A percentile compares a stretch with the other conserved stretches of the same genome.
Conservation (phyloP, 2,888 invertebrate genomes). For the Troides aeacus region DNA sequence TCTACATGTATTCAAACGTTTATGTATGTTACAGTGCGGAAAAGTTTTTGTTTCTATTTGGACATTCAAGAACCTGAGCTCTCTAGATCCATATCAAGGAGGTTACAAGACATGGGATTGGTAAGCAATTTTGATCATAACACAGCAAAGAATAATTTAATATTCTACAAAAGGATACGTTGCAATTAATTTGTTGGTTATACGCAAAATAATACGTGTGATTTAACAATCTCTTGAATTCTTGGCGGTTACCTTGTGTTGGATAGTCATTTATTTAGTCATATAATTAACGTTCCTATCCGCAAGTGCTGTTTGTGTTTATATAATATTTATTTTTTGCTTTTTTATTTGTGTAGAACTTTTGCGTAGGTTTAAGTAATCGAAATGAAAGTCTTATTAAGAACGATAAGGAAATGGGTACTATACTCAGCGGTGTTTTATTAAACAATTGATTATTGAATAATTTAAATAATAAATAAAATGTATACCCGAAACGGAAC, state of each 20-base stretch:
- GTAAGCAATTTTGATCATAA: slow-evolving; percentile 74
- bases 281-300: slow-evolving; percentile 53
- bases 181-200: slow-evolving; percentile 50
- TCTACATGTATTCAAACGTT: slow-evolving; percentile 39
- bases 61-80: slow-evolving; percentile 86
- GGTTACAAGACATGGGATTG: slow-evolving; percentile 86
- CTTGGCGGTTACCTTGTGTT: slow-evolving; percentile 20
- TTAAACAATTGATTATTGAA: too few species aligned
- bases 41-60: slow-evolving; percentile 86
- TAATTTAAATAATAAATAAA: neutral
- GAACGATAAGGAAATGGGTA: too few species aligned
- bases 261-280: slow-evolving; percentile 44
- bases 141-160: slow-evolving; percentile 48
- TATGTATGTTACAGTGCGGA: slow-evolving; percentile 68
- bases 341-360: too few species aligned
- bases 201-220: slow-evolving; percentile 40
- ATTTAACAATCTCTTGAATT: slow-evolving; percentile 35
- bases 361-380: too few species aligned
- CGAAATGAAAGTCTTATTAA: too few species aligned
- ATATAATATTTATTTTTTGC: neutral
- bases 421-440: too few species aligned
- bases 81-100: slow-evolving; percentile 82
- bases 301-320: neutral
- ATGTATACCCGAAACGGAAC: slow-evolving; percentile 48
- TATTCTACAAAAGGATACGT: slow-evolving; percentile 34